A percentile compares a stretch with the other conserved stretches of the same genome.
Evolutionary conservation across 2,113 vertebrate species (phyloP).

Genomic region (Tringa solitaria): DNA sequence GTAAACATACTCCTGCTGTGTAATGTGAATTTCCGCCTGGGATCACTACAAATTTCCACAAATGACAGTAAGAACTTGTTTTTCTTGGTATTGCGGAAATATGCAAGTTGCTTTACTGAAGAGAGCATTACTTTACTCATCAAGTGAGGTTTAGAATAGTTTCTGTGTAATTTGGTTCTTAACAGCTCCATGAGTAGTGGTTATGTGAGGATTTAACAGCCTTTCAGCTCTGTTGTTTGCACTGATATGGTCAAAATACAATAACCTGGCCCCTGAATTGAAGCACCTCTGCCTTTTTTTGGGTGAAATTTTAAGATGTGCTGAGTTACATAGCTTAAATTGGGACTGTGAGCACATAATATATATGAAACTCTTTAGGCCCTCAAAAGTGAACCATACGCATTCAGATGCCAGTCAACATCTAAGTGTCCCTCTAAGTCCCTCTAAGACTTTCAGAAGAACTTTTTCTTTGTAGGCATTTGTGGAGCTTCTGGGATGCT

Average conservation of each 20-base stretch:
- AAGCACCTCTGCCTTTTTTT: neutral
- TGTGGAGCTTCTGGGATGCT: neutral
- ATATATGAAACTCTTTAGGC: neutral
- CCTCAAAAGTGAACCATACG: neutral
- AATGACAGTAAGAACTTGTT: neutral
- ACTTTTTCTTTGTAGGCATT: neutral
- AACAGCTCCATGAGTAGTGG: neutral
- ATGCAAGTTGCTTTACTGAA: neutral
- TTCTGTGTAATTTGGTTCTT: neutral
- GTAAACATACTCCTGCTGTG: neutral
- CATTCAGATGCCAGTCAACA: neutral
- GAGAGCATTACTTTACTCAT: neutral
- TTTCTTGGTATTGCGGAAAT: neutral
- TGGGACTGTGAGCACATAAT: neutral
- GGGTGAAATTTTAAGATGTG: neutral
- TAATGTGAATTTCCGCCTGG: neutral
- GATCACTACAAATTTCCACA: neutral
- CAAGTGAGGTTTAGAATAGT: neutral
- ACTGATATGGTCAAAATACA: neutral
- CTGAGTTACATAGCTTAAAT: neutral
- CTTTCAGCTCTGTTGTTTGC: neutral
- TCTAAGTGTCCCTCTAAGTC: neutral
- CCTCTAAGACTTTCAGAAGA: neutral
- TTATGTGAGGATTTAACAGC: neutral
- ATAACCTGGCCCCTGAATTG: neutral